Evolutionary conservation across 64 coral and sea anemone species (phyloP), one percentile per base, ranked within the genome.

Genomic region (Porites lutea): DNA sequence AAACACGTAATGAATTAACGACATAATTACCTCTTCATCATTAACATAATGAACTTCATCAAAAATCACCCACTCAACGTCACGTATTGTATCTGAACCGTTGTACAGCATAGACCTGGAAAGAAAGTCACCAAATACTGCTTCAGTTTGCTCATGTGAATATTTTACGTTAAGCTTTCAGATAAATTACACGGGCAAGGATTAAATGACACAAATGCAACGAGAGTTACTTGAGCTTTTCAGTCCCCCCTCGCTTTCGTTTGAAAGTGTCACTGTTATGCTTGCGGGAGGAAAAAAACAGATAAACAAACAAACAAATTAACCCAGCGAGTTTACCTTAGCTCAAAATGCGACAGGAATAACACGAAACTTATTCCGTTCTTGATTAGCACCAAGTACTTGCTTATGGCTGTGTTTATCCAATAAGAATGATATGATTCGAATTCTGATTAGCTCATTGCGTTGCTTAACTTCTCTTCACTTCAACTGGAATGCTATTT

Each of bases 31-130:
- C 96, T 98, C 96, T 20, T 90, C 93, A 48, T 98, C 96, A 58
- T 96, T 98, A 8, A 98, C 82, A 59, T 98, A 98, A 66, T 98
- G 96, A 10, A 98, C 96, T 91, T 98, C 96, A 67, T 98, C 96
- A 95, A 98, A 98, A 66, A 98, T 98, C 10, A 98, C 96, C 96
- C 96, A 98, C 62, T 98, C 96, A 2, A 95, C 90, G 18, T 98
- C 96, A n/a, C 96, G 81, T 77, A 98, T 98, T 10, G 93, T 79
- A 63, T 95, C 91, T 14, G 96, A 98, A 11, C 96, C 96, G 70
- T 95, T 95, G 76, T 98, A 98, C 12, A 98, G 63, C 96, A 98
- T 98, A 6, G 94, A 95, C 64, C 96, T 98, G 58, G 18, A 12
- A 52, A 6, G 66, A 11, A 52, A 21, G 14, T 48, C 5, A 15